A percentile compares a stretch with the other conserved stretches of the same genome.
These are phyloP conservation scores for Cyaniris semiargus DNA, from an alignment of 2,888 invertebrate species.

Conservation along the genomic window DNA sequence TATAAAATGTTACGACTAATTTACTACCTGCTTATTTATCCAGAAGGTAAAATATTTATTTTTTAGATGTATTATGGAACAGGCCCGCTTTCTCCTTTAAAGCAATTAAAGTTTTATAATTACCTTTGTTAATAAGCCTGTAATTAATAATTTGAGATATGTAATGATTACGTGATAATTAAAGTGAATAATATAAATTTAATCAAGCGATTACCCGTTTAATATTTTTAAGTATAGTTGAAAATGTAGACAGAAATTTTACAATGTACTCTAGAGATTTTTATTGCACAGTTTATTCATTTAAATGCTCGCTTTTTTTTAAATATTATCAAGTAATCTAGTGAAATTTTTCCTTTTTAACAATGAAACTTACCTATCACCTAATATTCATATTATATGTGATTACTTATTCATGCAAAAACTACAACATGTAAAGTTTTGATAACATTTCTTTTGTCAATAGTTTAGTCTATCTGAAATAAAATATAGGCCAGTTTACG, in stretches of 20 bases:
- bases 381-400: too few relatives aligned
- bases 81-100: background rate
- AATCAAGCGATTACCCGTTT: background rate
- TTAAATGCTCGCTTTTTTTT: too few relatives aligned
- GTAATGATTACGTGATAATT: too few relatives aligned
- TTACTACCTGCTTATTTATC: slow-evolving; percentile 51
- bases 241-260: background rate
- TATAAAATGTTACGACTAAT: slow-evolving; percentile 53
- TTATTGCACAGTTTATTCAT: background rate
- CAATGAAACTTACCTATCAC: too few relatives aligned
- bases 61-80: background rate
- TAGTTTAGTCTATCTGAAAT: too few relatives aligned
- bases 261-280: background rate
- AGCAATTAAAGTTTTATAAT: background rate
- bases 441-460: too few relatives aligned
- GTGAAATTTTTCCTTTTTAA: too few relatives aligned
- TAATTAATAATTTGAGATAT: background rate
- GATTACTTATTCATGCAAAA: too few relatives aligned
- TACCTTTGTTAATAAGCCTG: background rate
- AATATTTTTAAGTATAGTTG: background rate
- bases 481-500: too few relatives aligned
- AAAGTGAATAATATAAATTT: too few relatives aligned
- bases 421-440: too few relatives aligned
- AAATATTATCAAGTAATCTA: too few relatives aligned
- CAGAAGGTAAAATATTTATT: slow-evolving; percentile 54